These are phyloP conservation scores for Macrophya alboannulata DNA, from an alignment of 2,888 invertebrate species.

Conservation along the genomic window DNA sequence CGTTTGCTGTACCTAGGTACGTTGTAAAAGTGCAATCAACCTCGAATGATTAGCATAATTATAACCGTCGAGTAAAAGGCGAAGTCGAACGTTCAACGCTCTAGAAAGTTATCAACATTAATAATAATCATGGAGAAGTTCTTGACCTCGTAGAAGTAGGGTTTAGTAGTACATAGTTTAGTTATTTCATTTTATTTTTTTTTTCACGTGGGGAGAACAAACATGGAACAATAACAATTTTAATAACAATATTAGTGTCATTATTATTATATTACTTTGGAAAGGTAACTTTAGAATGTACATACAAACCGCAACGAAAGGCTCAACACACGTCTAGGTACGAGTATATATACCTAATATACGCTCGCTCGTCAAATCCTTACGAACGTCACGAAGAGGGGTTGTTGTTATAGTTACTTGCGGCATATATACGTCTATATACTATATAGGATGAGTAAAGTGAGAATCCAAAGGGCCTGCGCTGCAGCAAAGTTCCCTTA, in stretches of 20 bases:
- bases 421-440: too few relatives aligned
- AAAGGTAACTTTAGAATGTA: neutral
- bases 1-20: neutral
- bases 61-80: conserved; percentile 6
- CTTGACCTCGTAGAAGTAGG: conserved; percentile 41
- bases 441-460: conserved; percentile 1
- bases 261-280: neutral
- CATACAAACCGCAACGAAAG: neutral
- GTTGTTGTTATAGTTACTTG: neutral
- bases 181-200: neutral
- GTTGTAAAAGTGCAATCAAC: conserved; percentile 34
- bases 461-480: neutral
- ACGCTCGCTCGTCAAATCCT: neutral
- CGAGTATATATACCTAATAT: too few relatives aligned
- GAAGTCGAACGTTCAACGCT: conserved; percentile 23
- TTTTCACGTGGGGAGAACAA: neutral
- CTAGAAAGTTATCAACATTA: conserved; percentile 35
- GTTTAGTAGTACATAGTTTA: neutral
- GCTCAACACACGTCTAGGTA: neutral
- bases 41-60: conserved; percentile 44
- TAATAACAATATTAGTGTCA: neutral
- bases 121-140: conserved; percentile 14
- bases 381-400: neutral
- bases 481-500: neutral
- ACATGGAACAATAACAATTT: neutral